A percentile compares a stretch with the other conserved stretches of the same genome.
Evolutionary conservation across 2,888 invertebrate species (phyloP).

Genomic region (Spodoptera exigua): DNA sequence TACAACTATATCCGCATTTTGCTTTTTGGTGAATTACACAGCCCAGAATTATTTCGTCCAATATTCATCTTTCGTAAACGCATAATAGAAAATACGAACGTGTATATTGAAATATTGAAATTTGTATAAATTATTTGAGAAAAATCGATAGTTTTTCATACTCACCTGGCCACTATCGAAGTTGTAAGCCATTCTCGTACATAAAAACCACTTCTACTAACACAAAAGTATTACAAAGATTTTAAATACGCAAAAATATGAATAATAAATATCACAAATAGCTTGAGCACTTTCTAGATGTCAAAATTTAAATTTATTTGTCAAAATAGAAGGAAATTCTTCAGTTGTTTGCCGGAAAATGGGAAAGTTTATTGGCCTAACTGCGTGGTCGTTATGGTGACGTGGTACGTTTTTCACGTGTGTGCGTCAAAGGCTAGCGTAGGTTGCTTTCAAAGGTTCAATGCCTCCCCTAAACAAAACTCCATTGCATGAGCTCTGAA

Average conservation of each 20-base stretch:
- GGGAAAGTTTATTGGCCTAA: slow-evolving; percentile 82
- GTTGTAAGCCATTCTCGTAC: slow-evolving; percentile 76
- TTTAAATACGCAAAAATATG: slow-evolving; percentile 15
- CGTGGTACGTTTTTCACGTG: slow-evolving; percentile 55
- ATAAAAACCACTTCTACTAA: slow-evolving; percentile 40
- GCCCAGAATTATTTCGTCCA: no score
- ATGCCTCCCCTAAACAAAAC: slow-evolving; percentile 52
- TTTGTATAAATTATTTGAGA: not conserved
- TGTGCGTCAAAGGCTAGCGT: slow-evolving; percentile 38
- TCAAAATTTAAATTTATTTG: slow-evolving; percentile 51
- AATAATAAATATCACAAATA: slow-evolving; percentile 66
- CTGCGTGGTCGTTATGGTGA: slow-evolving; percentile 76
- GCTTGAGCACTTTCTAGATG: slow-evolving; percentile 47
- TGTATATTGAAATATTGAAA: no score
- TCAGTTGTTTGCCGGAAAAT: slow-evolving; percentile 66
- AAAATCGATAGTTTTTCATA: slow-evolving; percentile 38
- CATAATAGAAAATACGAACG: no score
- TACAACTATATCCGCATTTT: no score
- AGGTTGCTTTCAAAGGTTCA: slow-evolving; percentile 55
- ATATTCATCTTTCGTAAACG: no score
- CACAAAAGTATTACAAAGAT: slow-evolving; percentile 5
- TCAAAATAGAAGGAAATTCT: slow-evolving; percentile 63
- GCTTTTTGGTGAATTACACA: no score
- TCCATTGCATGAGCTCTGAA: slow-evolving; percentile 44
- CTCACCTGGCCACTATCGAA: slow-evolving; percentile 86